Evolutionary conservation across 2,888 invertebrate species (phyloP).

Genomic region (Priocnemis perturbator): DNA sequence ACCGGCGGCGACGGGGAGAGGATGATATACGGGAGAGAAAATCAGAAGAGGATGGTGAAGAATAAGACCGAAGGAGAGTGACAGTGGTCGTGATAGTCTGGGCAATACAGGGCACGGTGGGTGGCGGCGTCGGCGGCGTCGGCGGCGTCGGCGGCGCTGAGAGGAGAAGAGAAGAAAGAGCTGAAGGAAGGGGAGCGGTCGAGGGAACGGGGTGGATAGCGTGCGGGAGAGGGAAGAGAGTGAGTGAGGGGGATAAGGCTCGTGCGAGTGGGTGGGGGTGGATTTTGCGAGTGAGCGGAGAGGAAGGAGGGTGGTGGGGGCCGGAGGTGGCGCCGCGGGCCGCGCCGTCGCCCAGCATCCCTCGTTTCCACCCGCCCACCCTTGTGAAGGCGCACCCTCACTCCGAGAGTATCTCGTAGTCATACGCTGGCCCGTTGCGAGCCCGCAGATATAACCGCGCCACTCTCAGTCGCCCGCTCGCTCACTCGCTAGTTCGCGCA

Average conservation of each 20-base stretch:
- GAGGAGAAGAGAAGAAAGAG: slow-evolving; percentile 15
- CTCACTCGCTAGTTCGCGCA: background rate
- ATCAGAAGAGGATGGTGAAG: background rate
- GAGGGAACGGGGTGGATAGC: background rate
- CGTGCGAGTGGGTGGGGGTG: slow-evolving; percentile 7
- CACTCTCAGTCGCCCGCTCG: slow-evolving; percentile 9
- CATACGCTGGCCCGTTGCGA: slow-evolving; percentile 73
- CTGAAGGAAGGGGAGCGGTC: background rate
- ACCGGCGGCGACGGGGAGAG: background rate
- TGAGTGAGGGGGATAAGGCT: slow-evolving; percentile 6
- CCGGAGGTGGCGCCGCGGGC: slow-evolving; percentile 71
- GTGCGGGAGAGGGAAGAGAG: background rate
- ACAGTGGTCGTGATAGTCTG: background rate
- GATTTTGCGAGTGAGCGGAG: slow-evolving; percentile 3
- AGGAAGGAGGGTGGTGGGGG: slow-evolving; percentile 27
- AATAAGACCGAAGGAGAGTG: background rate
- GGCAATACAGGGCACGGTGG: slow-evolving; percentile 20
- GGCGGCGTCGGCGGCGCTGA: slow-evolving; percentile 20
- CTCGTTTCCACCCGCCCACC: slow-evolving; percentile 65
- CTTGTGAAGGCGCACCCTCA: slow-evolving; percentile 72
- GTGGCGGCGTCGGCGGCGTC: slow-evolving; percentile 22
- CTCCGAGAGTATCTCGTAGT: slow-evolving; percentile 70
- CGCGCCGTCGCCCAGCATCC: slow-evolving; percentile 75
- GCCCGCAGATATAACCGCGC: slow-evolving; percentile 50
- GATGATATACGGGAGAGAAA: no score